Conservation (phyloP, 2,888 invertebrate genomes). For the Rotaria sp. region DNA sequence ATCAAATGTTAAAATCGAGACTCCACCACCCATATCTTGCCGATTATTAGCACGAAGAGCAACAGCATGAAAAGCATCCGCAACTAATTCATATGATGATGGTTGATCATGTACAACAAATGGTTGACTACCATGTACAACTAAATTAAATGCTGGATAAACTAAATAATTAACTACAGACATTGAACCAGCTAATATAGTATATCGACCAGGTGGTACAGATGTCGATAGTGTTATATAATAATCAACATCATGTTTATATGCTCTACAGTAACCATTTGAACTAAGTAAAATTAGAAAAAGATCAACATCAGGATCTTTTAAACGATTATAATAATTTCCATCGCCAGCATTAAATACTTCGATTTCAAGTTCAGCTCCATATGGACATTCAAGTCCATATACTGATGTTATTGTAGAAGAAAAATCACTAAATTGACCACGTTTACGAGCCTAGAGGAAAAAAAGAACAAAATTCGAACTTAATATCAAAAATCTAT, state of each 20-base stretch:
- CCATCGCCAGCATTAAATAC: slow-evolving; percentile 35
- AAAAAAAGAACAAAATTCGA: neutral
- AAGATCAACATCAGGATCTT: slow-evolving; percentile 40
- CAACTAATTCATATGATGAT: slow-evolving; percentile 16
- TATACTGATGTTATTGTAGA: slow-evolving; percentile 28
- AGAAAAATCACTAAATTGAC: slow-evolving; percentile 28
- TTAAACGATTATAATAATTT: slow-evolving; percentile 38
- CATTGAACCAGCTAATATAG: slow-evolving; percentile 37
- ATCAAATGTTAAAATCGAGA: slow-evolving; percentile 22
- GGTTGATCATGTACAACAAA: slow-evolving; percentile 34
- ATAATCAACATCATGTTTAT: slow-evolving; percentile 39
- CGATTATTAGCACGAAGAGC: slow-evolving; percentile 33
- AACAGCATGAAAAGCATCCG: slow-evolving; percentile 38
- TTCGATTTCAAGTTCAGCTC: slow-evolving; percentile 39
- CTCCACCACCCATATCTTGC: slow-evolving; percentile 29
- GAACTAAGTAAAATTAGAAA: slow-evolving; percentile 34
- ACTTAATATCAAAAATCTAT: neutral
- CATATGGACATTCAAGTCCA: slow-evolving; percentile 35
- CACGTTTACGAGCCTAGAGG: neutral
- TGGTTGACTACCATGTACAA: slow-evolving; percentile 36
- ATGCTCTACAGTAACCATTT: slow-evolving; percentile 34
- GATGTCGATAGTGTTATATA: slow-evolving; percentile 35
- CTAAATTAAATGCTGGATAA: slow-evolving; percentile 37
- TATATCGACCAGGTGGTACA: slow-evolving; percentile 35
- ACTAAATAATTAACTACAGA: slow-evolving; percentile 13